These are phyloP conservation scores for Liolophura sinensis DNA, from an alignment of 1,140 invertebrate genomes.

Conservation along the genomic window DNA sequence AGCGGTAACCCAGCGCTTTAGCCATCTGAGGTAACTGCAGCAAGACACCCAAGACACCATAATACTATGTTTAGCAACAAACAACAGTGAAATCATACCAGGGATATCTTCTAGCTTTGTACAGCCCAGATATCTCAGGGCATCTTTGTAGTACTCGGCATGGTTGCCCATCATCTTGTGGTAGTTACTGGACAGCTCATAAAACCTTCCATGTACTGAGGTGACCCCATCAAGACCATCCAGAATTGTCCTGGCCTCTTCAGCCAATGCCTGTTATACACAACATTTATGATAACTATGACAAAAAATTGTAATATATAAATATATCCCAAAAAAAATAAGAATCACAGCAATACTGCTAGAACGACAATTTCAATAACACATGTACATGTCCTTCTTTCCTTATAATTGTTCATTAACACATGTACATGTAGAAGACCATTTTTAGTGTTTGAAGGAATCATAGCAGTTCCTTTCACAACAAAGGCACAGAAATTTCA, in stretches of 20 bases:
- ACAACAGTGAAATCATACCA: slow-evolving; percentile 30
- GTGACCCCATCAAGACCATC: slow-evolving; percentile 91
- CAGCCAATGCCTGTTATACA: slow-evolving; percentile 75
- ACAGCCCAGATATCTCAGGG: slow-evolving; percentile 93
- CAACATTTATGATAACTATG: neutral
- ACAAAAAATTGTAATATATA: slow-evolving; percentile 1
- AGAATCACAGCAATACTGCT: neutral
- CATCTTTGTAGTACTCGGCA: slow-evolving; percentile 92
- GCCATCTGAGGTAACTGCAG: too few species aligned
- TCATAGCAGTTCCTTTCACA: too few species aligned
- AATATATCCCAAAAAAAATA: neutral
- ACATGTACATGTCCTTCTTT: too few species aligned
- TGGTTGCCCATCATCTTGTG: slow-evolving; percentile 85
- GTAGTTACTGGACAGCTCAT: slow-evolving; percentile 90
- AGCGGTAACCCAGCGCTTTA: too few species aligned
- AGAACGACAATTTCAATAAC: too few species aligned
- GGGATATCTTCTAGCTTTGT: slow-evolving; percentile 73
- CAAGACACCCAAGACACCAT: neutral
- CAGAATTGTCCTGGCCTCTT: slow-evolving; percentile 83
- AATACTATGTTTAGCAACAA: neutral
- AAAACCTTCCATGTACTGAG: slow-evolving; percentile 92
- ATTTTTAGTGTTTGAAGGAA: too few species aligned
- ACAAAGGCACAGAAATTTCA: too few species aligned
- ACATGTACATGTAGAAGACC: too few species aligned
- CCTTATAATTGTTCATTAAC: too few species aligned